Evolutionary conservation across 2,797 vertebrate species (phyloP).

Genomic region (Nothura maculosa): DNA sequence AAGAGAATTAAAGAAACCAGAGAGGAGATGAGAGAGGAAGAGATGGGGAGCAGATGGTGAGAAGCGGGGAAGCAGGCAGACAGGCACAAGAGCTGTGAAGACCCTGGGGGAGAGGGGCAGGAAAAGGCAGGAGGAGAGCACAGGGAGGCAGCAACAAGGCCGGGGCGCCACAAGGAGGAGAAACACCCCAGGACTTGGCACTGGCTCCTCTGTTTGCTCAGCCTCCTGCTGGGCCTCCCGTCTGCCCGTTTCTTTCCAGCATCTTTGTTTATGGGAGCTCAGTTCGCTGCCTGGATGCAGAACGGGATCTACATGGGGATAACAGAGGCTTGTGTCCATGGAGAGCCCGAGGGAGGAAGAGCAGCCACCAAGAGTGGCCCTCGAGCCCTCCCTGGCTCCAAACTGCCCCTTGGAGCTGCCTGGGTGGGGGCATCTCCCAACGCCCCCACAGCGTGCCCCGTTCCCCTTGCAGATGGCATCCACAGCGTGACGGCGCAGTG

Average conservation of each 20-base stretch:
- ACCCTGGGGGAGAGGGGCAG: conserved; percentile 29
- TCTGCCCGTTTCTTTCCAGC: not conserved
- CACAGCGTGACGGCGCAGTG: conserved; percentile 96
- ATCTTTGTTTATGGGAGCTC: conserved; percentile 21
- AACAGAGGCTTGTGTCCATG: not conserved
- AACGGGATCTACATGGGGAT: not conserved
- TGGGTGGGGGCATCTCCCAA: not conserved
- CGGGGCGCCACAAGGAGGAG: not conserved
- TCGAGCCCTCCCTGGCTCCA: not conserved
- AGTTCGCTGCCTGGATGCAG: conserved; percentile 30
- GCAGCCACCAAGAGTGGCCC: rapidly evolving
- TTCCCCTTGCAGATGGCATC: conserved; percentile 87
- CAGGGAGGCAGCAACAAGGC: not conserved
- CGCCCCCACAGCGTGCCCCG: not conserved
- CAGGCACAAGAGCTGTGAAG: not conserved
- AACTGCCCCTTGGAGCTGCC: not conserved
- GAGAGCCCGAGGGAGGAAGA: not conserved
- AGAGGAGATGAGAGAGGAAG: not conserved
- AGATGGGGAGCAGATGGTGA: conserved; percentile 39
- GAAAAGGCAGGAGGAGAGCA: not conserved
- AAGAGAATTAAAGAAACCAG: conserved; percentile 66
- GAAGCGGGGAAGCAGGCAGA: not conserved
- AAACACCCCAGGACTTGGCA: not conserved
- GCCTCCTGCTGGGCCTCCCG: conserved; percentile 32
- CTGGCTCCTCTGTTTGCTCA: not conserved